phyloP scores from a whole-genome alignment of 2,888 invertebrate species.

The Phytoseiulus persimilis region DNA sequence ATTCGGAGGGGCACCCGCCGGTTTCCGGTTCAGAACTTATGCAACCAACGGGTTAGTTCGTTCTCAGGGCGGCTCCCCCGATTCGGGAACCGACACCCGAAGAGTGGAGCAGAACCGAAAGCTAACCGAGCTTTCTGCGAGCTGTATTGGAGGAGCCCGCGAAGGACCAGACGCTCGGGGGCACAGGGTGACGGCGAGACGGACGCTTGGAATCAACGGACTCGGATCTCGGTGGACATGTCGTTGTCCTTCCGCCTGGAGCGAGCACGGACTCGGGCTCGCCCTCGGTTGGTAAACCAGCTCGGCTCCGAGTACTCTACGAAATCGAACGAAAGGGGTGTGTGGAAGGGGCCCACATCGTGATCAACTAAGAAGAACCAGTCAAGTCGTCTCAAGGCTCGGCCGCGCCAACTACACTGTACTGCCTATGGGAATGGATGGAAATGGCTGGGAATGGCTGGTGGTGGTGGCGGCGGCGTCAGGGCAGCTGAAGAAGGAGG shows the following conservation, averaged over 20 bases:
- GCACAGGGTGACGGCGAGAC: too few relatives aligned
- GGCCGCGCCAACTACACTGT: background rate
- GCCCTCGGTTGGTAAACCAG: background rate
- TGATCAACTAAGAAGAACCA: background rate
- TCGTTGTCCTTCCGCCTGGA: too few relatives aligned
- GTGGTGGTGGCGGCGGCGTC: background rate
- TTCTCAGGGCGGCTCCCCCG: conserved; percentile 5
- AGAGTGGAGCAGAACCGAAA: background rate
- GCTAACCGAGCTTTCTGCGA: background rate
- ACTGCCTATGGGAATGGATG: background rate
- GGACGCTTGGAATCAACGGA: too few relatives aligned
- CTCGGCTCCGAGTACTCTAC: background rate
- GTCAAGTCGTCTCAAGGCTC: background rate
- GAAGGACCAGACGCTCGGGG: too few relatives aligned
- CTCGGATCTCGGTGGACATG: too few relatives aligned
- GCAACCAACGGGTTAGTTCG: background rate
- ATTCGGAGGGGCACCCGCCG: conserved; percentile 5
- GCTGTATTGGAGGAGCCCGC: background rate
- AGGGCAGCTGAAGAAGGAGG: background rate
- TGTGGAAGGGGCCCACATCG: conserved; percentile 5
- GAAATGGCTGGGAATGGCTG: background rate
- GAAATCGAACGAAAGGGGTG: background rate
- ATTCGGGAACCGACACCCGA: background rate
- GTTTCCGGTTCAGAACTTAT: conserved; percentile 5
- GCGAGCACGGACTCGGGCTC: background rate